Evolutionary conservation across 2,888 invertebrate genomes (phyloP), one percentile per base, ranked within the genome.

Genomic region (Cistogaster globosa): DNA sequence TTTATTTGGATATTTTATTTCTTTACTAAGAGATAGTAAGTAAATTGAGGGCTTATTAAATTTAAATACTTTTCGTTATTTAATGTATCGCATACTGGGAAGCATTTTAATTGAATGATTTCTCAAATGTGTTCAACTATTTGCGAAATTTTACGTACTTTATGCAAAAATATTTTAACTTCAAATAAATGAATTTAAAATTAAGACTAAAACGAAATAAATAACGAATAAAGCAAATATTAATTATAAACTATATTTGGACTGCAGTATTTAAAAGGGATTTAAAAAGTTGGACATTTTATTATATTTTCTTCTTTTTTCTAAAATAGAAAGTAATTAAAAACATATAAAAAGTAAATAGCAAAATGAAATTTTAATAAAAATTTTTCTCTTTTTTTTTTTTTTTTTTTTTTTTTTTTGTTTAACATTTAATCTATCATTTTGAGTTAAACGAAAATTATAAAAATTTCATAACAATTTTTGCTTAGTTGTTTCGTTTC

Each of bases 401-500:
- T 57, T 74, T n/a, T 45, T 67, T 65, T 36, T 36, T 45, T n/a
- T 16, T n/a, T 22, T 55, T 51, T 22, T 67, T 57, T 74, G 16
- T 69, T 22, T 42, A 83, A 83, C 76, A 77, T 72, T 53, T 83
- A 77, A 45, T 71, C 71, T 84, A 71, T 71, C 16, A 20, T 78
- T 78, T 80, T 60, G 20, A 71, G 57, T 71, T 22, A 79, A 78
- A 72, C 16, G 8, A 63, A 68, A 81, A 78, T 82, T 48, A 82
- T 69, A 75, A 58, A 74, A 51, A 78, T 45, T 78, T 67, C 81
- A 81, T 74, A 77, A 80, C 57, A 78, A 78, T 78, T 76, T 80
- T 75, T 65, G 58, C 51, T 68, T 45, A 67, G 2, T 38, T 60
- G 53, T 62, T 32, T n/a, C 42, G 18, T 57, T 57, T 63, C 68